A percentile compares a stretch with the other conserved stretches of the same genome.
phyloP scores from a whole-genome alignment of 2,113 vertebrate species.

The Otis tarda region DNA sequence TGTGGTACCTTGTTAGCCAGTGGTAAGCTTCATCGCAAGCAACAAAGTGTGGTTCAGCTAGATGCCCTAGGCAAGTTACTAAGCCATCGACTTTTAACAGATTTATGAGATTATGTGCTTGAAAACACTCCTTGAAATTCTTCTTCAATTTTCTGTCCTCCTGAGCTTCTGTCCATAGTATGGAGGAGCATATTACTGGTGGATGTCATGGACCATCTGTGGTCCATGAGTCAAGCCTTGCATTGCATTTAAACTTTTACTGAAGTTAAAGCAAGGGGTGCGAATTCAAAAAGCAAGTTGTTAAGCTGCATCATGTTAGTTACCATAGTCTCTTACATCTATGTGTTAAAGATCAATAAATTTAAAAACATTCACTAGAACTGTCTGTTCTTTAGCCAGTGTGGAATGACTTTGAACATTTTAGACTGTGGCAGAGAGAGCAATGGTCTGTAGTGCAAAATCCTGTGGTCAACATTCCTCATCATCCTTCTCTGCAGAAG shows the following conservation, averaged over 20 bases:
- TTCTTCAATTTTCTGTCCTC: background rate
- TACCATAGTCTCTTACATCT: background rate
- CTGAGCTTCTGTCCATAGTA: background rate
- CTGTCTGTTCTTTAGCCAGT: background rate
- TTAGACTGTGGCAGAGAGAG: background rate
- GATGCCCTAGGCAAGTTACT: background rate
- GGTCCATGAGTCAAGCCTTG: background rate
- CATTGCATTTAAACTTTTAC: background rate
- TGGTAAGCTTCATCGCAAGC: background rate
- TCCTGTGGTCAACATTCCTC: background rate
- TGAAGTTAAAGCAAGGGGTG: background rate
- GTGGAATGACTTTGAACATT: background rate
- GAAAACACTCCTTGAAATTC: background rate
- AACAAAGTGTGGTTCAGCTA: background rate
- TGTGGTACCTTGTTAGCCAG: background rate
- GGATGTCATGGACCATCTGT: background rate
- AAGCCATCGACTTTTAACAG: background rate
- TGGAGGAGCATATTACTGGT: background rate
- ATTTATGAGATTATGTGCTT: background rate
- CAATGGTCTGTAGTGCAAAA: background rate
- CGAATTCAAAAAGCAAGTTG: background rate
- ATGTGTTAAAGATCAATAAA: background rate
- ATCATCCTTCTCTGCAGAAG: background rate
- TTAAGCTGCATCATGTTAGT: background rate
- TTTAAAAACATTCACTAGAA: background rate